Base-by-base conservation (phyloP, 2,888 invertebrate species). In the Laspeyria flexula region DNA sequence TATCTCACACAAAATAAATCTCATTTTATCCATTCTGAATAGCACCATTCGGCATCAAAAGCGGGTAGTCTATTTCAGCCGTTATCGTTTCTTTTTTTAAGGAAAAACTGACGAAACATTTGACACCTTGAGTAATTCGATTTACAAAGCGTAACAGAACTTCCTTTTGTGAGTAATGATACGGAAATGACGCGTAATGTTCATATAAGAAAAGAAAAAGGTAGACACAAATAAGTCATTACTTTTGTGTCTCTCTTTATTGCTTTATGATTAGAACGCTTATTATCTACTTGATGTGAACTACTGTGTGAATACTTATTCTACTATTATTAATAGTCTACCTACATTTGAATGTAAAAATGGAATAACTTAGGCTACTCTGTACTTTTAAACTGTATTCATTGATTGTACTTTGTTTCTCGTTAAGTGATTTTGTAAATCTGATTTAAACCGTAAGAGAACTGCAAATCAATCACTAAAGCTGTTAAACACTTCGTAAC, bases 71-170 rank as follows among this genome's bases (percentile, higher is more conserved):
- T 15, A 10, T 11, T 40, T 16, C 13, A 18, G 6, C 7, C 15
- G 11, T 12, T 16, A n/a, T 30, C 29, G 5, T 35, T 12, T 30
- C n/a, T 25, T 54, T 42, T 31, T 43, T 34, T 11, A 12, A 44
- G 43, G 51, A 60, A 64, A 65, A 62, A 21, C 38, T 40, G 42
- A 21, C 45, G 44, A 47, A 63, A 65, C 57, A 69, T 61, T 61
- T 62, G 67, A 69, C 53, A 67, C 60, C 52, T 43, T 48, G 38
- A 54, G 65, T 66, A 65, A 74, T 66, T 60, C 37, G 65, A 73
- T 66, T 65, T 66, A 55, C 69, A 65, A 69, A 73, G 67, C 59
- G 55, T 63, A 46, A 49, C 53, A 43, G 39, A 60, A 56, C 51
- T 45, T 53, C 51, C 58, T 55, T 62, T 65, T 59, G 60, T 67